phyloP scores from a whole-genome alignment of 1,140 invertebrate genomes.

The Whitmania pigra region DNA sequence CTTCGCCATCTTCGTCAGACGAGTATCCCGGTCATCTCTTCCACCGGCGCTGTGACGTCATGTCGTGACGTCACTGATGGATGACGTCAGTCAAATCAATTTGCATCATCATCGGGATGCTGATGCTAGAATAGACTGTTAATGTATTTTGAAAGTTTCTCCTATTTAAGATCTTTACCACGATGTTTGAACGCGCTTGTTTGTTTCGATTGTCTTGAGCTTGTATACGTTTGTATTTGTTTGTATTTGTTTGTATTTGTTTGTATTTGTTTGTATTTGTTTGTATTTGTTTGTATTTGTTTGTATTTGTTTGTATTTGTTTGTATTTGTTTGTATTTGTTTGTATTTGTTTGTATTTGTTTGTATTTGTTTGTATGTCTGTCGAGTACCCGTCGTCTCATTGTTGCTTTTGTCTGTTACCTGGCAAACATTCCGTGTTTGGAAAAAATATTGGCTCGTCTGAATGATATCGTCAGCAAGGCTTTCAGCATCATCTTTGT shows the following conservation, averaged over 20 bases:
- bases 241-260: slow-evolving; percentile 22
- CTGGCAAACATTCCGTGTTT: too few species aligned
- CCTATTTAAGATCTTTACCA: too few species aligned
- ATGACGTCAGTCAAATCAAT: neutral
- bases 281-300: slow-evolving; percentile 22
- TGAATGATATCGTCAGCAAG: too few species aligned
- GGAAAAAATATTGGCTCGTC: too few species aligned
- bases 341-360: slow-evolving; percentile 22
- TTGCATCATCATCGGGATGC: too few species aligned
- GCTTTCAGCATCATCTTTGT: too few species aligned
- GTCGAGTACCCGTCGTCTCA: neutral
- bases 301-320: slow-evolving; percentile 22
- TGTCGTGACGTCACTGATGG: neutral
- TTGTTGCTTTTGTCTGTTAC: neutral
- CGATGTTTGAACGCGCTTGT: slow-evolving; percentile 18
- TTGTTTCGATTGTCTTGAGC: slow-evolving; percentile 17
- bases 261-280: slow-evolving; percentile 22
- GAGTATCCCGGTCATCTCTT: too few species aligned
- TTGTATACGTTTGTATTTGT: slow-evolving; percentile 17
- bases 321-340: slow-evolving; percentile 22
- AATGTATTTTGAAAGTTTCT: too few species aligned
- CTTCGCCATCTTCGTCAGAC: too few species aligned
- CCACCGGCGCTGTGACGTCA: too few species aligned
- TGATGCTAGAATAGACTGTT: too few species aligned
- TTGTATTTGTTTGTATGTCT: slow-evolving; percentile 24